A percentile compares a stretch with the other conserved stretches of the same genome.
phyloP scores from a whole-genome alignment of 2,888 invertebrate genomes.

The Metopia argyrocephala region DNA sequence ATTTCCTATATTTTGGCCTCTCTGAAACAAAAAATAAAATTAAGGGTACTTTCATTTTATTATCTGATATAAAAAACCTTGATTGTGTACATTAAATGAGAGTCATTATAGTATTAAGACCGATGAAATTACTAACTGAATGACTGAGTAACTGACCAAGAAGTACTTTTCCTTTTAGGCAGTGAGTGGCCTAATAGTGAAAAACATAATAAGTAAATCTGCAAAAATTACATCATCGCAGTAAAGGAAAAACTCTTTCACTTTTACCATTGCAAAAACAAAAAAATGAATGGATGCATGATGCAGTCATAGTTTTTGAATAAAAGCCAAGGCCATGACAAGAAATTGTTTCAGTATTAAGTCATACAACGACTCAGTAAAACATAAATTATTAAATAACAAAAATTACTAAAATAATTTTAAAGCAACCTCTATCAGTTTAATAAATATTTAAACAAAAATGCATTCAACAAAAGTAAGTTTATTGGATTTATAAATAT shows the following conservation, averaged over 20 bases:
- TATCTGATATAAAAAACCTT: conserved; percentile 59
- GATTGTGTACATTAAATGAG: conserved; percentile 59
- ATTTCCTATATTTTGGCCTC: conserved; percentile 38
- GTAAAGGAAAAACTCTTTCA: conserved; percentile 51
- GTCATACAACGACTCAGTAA: conserved; percentile 43
- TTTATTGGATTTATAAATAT: not conserved
- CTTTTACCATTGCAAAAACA: conserved; percentile 27
- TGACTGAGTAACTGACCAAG: conserved; percentile 29
- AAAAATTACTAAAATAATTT: too few species aligned
- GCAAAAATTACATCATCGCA: conserved; percentile 28
- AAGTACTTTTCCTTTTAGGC: conserved; percentile 54
- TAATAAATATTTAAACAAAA: conserved; percentile 11
- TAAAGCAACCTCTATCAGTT: conserved; percentile 6
- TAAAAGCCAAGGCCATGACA: conserved; percentile 63
- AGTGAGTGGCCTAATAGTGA: conserved; percentile 13
- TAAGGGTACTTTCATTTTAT: conserved; percentile 62
- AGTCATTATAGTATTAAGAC: conserved; percentile 26
- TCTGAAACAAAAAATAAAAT: conserved; percentile 22
- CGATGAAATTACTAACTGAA: not conserved
- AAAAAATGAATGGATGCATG: conserved; percentile 1
- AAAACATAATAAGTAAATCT: conserved; percentile 1
- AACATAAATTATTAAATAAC: conserved; percentile 37
- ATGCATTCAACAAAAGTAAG: conserved; percentile 51
- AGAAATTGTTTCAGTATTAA: conserved; percentile 63
- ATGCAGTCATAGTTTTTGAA: conserved; percentile 45